Evolutionary conservation across 2,797 vertebrate genomes (phyloP), one percentile per base, ranked within the genome.

Genomic region (Lagodon rhomboides): DNA sequence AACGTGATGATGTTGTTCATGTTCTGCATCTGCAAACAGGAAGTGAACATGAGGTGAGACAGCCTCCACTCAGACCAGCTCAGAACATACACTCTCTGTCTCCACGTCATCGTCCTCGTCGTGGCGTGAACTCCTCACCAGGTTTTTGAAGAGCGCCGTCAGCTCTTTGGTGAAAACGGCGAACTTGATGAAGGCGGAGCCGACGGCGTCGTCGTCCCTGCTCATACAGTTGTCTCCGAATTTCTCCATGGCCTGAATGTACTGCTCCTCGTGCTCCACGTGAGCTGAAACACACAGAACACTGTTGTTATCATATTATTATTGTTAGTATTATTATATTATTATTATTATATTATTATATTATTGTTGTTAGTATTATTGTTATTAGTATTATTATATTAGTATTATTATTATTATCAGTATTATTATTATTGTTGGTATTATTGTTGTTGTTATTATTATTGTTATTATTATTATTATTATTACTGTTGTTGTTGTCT

Each of bases 1-100:
- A 99, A 99, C 41, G 95, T 97, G 93, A 99, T 99, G 88, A 99
- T 99, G 93, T 99, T 99, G 95, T 96, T 99, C 98, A 99, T 99
- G 89, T 99, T 99, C 94, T 99, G 98, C 89, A 98, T 91, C 98
- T 99, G 89, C 12, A 83, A 38, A 82, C 66, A 87, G 44, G 66
- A 80, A 66, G 62, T 38, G 0, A 67, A 12, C 22, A 16, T 61
- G n/a, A 61, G 23, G 15, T 16, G 34, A 12, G 27, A 59, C 38
- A 18, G 49, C 9, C 9, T n/a, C 49, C 5, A 46, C 44, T 46
- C 46, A 17, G 16, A 44, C 12, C 3, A 13, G 18, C 20, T 49
- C 47, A 47, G 16, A 47, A 50, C 10, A n/a, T 50, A 9, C n/a
- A 11, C 11, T 58, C 11, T 58, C 38, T 9, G 6, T 15, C 9